phyloP scores from a whole-genome alignment of 2,113 vertebrate species.

The Gobiocypris rarus region DNA sequence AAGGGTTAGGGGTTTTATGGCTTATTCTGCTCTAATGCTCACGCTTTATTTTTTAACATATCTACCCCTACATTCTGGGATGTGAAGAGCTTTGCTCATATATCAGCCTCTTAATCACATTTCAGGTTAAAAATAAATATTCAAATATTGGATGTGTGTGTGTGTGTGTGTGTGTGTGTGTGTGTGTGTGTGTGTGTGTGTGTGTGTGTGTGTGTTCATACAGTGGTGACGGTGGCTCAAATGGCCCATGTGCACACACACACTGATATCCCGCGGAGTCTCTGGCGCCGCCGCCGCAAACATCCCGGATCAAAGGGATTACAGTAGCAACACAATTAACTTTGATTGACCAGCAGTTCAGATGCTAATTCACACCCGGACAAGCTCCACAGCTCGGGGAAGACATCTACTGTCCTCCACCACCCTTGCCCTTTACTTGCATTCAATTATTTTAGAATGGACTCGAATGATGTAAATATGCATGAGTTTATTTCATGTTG shows the following conservation, averaged over 20 bases:
- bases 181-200: neutral
- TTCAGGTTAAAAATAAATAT: no score
- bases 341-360: conserved; percentile 65
- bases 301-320: conserved; percentile 75
- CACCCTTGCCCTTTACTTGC: neutral
- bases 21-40: no score
- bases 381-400: neutral
- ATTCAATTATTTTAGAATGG: neutral
- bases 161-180: neutral
- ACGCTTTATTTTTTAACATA: no score
- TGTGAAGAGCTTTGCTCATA: no score
- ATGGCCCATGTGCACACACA: conserved; percentile 62
- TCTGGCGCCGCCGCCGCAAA: conserved; percentile 70
- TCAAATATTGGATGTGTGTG: no score
- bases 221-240: conserved; percentile 39
- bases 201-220: neutral
- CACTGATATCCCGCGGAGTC: conserved; percentile 64
- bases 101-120: no score
- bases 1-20: no score
- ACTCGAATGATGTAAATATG: neutral
- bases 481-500: neutral
- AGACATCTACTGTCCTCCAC: neutral
- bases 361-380: conserved; percentile 63
- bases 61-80: no score
- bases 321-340: conserved; percentile 76